phyloP scores from a whole-genome alignment of 2,113 vertebrate genomes.

The Sialia sialis region DNA sequence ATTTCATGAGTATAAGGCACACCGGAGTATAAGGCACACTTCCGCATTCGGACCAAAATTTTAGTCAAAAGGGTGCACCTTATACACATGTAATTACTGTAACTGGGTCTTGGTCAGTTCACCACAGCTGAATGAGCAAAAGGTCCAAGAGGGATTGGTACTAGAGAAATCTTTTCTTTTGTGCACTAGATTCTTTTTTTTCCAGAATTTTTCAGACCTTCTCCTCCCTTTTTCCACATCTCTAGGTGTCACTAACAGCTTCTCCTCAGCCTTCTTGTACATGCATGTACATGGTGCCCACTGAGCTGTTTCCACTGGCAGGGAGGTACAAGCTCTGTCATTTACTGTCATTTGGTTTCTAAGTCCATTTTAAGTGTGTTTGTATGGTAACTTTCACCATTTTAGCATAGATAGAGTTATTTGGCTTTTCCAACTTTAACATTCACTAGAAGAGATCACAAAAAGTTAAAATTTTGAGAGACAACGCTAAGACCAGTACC shows the following conservation, averaged over 20 bases:
- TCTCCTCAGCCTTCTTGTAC: neutral
- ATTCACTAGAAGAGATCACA: neutral
- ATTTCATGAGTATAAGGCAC: no score
- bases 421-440: neutral
- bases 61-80: no score
- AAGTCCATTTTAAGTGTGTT: neutral
- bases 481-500: neutral
- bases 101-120: neutral
- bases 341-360: neutral
- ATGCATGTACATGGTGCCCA: neutral
- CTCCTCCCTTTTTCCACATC: neutral
- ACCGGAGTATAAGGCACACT: no score
- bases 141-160: neutral
- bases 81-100: no score
- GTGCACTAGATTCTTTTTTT: neutral
- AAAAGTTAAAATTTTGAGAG: neutral
- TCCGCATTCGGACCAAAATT: no score
- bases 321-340: neutral
- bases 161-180: neutral
- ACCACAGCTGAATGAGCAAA: neutral
- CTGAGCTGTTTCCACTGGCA: neutral
- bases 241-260: neutral
- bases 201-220: neutral
- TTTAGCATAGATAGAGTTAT: neutral
- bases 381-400: neutral